Percentiles rank a stretch among this genome's conserved stretches.
Evolutionary conservation across 2,888 invertebrate species (phyloP).

Genomic region (Sinelater perroti): DNA sequence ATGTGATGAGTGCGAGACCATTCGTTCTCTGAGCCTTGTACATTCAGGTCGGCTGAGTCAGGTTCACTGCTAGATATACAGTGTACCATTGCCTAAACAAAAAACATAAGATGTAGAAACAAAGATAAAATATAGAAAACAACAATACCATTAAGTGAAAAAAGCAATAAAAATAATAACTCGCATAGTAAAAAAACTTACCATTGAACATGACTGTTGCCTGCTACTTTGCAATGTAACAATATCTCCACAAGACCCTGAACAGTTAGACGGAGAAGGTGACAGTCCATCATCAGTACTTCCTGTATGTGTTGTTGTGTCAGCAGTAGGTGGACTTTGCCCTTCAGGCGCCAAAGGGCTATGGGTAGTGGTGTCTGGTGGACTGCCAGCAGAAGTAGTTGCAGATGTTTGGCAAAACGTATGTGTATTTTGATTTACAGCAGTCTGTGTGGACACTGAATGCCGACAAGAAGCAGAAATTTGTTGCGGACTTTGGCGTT

Average conservation of each 20-base stretch:
- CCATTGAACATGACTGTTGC: constrained; percentile 59
- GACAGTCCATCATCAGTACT: constrained; percentile 60
- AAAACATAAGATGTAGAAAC: no score
- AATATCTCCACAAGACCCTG: constrained; percentile 53
- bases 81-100: constrained; percentile 79
- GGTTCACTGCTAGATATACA: constrained; percentile 89
- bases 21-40: constrained; percentile 53
- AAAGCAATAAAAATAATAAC: constrained; percentile 1
- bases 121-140: no score
- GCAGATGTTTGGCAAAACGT: constrained; percentile 60
- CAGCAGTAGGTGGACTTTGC: constrained; percentile 59
- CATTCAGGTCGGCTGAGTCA: constrained; percentile 67
- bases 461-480: constrained; percentile 61
- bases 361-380: constrained; percentile 87
- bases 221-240: constrained; percentile 49
- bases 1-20: constrained; percentile 48
- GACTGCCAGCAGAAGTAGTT: constrained; percentile 66
- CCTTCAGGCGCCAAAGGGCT: constrained; percentile 72
- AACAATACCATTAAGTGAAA: background rate
- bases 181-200: constrained; percentile 43
- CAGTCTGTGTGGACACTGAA: constrained; percentile 80
- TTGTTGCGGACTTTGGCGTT: constrained; percentile 51
- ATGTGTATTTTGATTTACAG: constrained; percentile 64
- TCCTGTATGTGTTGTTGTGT: constrained; percentile 60
- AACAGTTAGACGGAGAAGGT: constrained; percentile 59